Evolutionary conservation across 2,888 invertebrate species (phyloP).

Genomic region (Carterocephalus palaemon): DNA sequence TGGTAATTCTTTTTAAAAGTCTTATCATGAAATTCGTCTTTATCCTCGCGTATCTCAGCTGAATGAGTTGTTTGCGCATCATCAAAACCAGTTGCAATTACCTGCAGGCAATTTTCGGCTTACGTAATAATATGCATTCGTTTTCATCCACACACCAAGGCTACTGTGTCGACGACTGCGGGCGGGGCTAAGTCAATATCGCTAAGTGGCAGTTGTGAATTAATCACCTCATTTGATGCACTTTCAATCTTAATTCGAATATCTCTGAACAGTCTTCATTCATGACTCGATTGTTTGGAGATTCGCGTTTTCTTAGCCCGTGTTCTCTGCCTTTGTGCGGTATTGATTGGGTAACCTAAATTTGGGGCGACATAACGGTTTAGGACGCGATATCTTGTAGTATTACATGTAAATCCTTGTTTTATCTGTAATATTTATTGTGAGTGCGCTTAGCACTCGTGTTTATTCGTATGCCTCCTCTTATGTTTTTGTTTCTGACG

Average conservation of each 20-base stretch:
- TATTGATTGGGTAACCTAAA: slow-evolving; percentile 45
- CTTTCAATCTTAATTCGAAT: slow-evolving; percentile 64
- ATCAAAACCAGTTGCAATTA: slow-evolving; percentile 62
- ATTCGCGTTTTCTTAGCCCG: slow-evolving; percentile 31
- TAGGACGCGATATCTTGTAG: slow-evolving; percentile 53
- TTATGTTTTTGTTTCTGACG: slow-evolving; percentile 60
- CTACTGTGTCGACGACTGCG: slow-evolving; percentile 52
- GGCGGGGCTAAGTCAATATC: slow-evolving; percentile 65
- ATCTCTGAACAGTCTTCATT: slow-evolving; percentile 48
- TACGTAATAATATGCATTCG: slow-evolving; percentile 58
- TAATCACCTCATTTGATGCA: slow-evolving; percentile 65
- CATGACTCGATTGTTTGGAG: slow-evolving; percentile 35
- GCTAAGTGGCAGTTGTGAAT: slow-evolving; percentile 64
- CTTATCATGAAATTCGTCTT: slow-evolving; percentile 35
- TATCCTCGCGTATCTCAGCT: slow-evolving; percentile 50
- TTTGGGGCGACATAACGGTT: slow-evolving; percentile 52
- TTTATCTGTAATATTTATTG: slow-evolving; percentile 74
- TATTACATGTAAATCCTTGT: slow-evolving; percentile 57
- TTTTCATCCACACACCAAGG: slow-evolving; percentile 53
- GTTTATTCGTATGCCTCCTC: slow-evolving; percentile 58
- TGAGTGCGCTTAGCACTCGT: slow-evolving; percentile 60
- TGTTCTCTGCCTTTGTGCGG: slow-evolving; percentile 32
- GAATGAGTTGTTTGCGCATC: slow-evolving; percentile 46
- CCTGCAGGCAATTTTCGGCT: slow-evolving; percentile 56
- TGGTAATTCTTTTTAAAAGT: slow-evolving; percentile 37